Evolutionary conservation across 2,113 vertebrate species (phyloP).

Genomic region (Bettongia penicillata): DNA sequence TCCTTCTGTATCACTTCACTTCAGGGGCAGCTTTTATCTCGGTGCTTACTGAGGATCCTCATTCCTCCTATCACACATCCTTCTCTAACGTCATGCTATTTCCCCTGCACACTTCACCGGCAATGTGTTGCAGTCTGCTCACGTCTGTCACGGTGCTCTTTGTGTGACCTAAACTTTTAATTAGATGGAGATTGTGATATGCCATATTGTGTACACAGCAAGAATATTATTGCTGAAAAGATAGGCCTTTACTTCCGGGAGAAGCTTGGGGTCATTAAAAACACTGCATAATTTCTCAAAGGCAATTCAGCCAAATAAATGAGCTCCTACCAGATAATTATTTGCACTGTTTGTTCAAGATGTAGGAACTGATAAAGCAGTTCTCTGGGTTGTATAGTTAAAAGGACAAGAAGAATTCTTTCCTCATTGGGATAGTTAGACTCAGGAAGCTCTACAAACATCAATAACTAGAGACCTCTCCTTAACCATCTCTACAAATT

Average conservation of each 20-base stretch:
- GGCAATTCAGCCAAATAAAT: no score
- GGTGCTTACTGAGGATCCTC: not conserved
- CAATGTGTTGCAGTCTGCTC: not conserved
- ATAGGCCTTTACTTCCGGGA: no score
- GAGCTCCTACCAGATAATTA: not conserved
- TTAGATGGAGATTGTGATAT: no score
- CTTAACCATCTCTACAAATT: no score
- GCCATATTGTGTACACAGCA: no score
- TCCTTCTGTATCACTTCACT: not conserved
- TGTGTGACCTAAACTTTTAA: not conserved
- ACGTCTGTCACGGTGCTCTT: not conserved
- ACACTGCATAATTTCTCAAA: no score
- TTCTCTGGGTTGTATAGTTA: not conserved
- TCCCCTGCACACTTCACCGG: not conserved
- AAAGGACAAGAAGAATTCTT: not conserved
- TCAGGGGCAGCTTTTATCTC: not conserved
- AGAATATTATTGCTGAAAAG: no score
- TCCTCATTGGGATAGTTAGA: not conserved
- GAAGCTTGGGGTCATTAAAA: no score
- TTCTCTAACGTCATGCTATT: not conserved
- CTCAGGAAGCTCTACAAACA: no score
- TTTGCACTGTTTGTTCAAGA: not conserved
- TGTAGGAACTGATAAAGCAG: not conserved
- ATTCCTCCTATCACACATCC: not conserved
- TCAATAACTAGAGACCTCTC: no score